These are phyloP conservation scores for Allochrocebus solatus DNA, from an alignment of 2,797 vertebrate species.

Conservation along the genomic window DNA sequence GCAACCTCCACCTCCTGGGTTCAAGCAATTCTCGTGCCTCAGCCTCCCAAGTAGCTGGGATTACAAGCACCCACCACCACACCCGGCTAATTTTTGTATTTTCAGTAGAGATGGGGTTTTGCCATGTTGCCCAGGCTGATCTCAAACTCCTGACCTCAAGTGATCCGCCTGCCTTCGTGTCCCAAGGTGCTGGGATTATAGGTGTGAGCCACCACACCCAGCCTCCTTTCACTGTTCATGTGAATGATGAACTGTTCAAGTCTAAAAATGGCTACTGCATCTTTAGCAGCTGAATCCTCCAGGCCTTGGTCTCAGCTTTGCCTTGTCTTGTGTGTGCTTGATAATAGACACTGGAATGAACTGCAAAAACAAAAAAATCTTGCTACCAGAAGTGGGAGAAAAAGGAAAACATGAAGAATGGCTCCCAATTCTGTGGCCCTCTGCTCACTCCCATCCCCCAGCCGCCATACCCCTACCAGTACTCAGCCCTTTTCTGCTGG, in stretches of 20 bases:
- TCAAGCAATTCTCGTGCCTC: background rate
- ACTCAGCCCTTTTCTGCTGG: background rate
- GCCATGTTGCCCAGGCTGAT: background rate
- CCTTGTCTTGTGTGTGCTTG: background rate
- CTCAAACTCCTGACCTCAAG: background rate
- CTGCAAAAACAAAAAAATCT: slow-evolving; percentile 1
- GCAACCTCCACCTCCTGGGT: background rate
- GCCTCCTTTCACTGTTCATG: background rate
- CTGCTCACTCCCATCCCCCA: background rate
- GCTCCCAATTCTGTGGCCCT: background rate
- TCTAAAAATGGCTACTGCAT: background rate
- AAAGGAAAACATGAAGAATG: background rate
- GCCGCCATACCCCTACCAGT: background rate
- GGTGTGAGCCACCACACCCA: rapidly evolving
- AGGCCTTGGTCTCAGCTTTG: background rate
- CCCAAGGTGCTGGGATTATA: background rate
- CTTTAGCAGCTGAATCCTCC: background rate
- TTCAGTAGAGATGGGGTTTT: background rate
- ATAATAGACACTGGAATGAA: background rate
- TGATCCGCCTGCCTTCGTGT: background rate
- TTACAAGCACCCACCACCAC: background rate
- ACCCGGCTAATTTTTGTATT: background rate
- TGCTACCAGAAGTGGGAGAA: background rate
- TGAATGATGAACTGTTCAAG: background rate
- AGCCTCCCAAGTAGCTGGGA: background rate